Evolutionary conservation across 2,113 vertebrate species (phyloP).

Genomic region (Callospermophilus lateralis): DNA sequence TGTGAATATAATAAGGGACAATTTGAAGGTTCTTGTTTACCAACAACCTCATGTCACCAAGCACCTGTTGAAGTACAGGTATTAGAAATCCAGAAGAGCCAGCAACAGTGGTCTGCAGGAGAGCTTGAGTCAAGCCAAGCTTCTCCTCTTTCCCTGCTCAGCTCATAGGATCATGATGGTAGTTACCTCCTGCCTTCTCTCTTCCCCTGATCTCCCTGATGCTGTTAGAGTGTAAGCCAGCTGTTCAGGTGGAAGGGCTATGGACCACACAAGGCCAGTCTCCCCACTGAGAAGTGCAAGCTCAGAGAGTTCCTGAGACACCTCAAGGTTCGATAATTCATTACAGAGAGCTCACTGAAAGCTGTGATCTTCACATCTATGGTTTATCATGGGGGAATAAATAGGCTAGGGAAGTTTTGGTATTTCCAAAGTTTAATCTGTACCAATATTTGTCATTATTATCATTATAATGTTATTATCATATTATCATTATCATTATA

Average conservation of each 20-base stretch:
- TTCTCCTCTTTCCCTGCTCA: background rate
- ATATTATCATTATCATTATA: background rate
- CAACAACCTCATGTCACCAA: too few species aligned
- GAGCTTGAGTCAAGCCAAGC: fast-evolving
- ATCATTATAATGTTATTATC: too few species aligned
- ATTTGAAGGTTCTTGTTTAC: background rate
- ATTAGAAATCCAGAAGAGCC: background rate
- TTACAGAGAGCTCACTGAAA: background rate
- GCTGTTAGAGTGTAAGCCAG: background rate
- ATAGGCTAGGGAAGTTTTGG: too few species aligned
- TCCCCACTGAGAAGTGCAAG: background rate
- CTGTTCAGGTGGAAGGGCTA: background rate
- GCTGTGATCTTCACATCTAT: background rate
- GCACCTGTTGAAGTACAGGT: too few species aligned
- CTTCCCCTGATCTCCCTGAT: background rate
- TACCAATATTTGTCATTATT: too few species aligned
- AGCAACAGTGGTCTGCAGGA: background rate
- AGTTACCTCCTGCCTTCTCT: background rate
- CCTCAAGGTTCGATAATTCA: background rate
- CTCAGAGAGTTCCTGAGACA: background rate
- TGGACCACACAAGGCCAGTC: background rate
- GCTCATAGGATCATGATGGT: fast-evolving
- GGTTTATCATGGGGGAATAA: background rate
- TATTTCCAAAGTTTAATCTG: too few species aligned
- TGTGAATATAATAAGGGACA: background rate